Percentiles rank a stretch among this genome's conserved stretches.
These are phyloP conservation scores for Ips typographus DNA, from an alignment of 1,140 invertebrate species.

Conservation along the genomic window DNA sequence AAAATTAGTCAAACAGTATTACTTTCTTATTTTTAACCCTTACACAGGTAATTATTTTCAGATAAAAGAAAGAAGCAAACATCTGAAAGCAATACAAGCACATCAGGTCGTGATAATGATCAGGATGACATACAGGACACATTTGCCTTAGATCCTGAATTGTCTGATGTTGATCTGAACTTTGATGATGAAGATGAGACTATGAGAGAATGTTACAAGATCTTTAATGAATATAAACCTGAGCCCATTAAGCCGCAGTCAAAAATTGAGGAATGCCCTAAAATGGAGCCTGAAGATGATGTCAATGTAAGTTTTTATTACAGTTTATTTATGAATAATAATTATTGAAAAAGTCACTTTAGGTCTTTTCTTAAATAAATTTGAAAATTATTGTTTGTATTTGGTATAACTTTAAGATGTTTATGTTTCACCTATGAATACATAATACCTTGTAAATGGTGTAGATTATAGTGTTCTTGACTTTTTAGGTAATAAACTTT, in stretches of 20 bases:
- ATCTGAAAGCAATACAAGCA: constrained; percentile 14
- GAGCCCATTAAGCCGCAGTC: constrained; percentile 5
- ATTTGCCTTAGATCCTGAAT: constrained; percentile 49
- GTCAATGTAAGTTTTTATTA: neutral
- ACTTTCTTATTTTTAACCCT: too few relatives aligned
- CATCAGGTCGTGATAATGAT: constrained; percentile 38
- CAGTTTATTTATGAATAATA: neutral
- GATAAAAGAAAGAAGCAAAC: constrained; percentile 37
- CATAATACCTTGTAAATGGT: too few relatives aligned
- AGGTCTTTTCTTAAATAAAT: constrained; percentile 1
- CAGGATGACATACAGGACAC: constrained; percentile 55
- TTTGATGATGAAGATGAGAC: constrained; percentile 44
- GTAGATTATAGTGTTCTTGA: too few relatives aligned
- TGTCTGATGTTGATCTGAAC: constrained; percentile 31
- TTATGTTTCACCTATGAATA: too few relatives aligned
- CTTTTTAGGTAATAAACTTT: too few relatives aligned
- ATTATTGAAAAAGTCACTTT: neutral
- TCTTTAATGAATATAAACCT: constrained; percentile 64
- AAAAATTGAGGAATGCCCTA: constrained; percentile 5
- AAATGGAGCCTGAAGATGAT: neutral
- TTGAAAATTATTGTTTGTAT: neutral
- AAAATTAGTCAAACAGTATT: too few relatives aligned
- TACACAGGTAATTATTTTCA: neutral
- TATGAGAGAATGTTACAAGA: constrained; percentile 70
- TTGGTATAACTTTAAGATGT: too few relatives aligned